phyloP scores from a whole-genome alignment of 1,140 invertebrate genomes.

The Temnothorax curvispinosus region DNA sequence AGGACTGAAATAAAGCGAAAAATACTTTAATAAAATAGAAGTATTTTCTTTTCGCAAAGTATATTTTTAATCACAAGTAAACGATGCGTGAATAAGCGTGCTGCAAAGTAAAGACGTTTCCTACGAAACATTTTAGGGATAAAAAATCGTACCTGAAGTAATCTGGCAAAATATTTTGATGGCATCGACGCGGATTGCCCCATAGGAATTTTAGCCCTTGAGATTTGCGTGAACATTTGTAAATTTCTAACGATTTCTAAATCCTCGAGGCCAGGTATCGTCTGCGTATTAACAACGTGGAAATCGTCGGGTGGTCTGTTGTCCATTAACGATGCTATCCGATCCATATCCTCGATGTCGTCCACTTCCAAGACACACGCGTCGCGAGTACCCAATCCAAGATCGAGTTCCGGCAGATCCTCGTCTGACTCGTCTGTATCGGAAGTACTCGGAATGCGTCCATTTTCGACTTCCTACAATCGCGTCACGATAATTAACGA shows the following conservation, averaged over 20 bases:
- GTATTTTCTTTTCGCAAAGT: background rate
- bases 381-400: slow-evolving; percentile 93
- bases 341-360: slow-evolving; percentile 94
- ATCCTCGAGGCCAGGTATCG: slow-evolving; percentile 90
- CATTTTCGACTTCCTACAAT: slow-evolving; percentile 83
- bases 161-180: slow-evolving; percentile 89
- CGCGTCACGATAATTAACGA: slow-evolving; percentile 31
- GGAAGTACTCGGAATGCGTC: slow-evolving; percentile 80
- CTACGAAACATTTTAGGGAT: background rate
- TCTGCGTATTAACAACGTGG: slow-evolving; percentile 94
- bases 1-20: slow-evolving; percentile 87
- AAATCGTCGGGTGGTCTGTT: slow-evolving; percentile 92
- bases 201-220: slow-evolving; percentile 89
- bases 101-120: background rate
- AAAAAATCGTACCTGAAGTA: slow-evolving; percentile 86
- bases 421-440: slow-evolving; percentile 91
- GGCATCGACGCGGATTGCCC: slow-evolving; percentile 84
- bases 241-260: slow-evolving; percentile 90
- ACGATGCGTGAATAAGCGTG: background rate
- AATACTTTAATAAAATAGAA: background rate
- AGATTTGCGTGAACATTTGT: slow-evolving; percentile 96
- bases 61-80: background rate
- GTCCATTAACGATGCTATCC: slow-evolving; percentile 92
- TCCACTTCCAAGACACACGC: slow-evolving; percentile 95
- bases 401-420: slow-evolving; percentile 91